Percentiles rank a stretch among this genome's conserved stretches.
phyloP scores from a whole-genome alignment of 2,888 invertebrate genomes.

The Herminia tarsipennalis region DNA sequence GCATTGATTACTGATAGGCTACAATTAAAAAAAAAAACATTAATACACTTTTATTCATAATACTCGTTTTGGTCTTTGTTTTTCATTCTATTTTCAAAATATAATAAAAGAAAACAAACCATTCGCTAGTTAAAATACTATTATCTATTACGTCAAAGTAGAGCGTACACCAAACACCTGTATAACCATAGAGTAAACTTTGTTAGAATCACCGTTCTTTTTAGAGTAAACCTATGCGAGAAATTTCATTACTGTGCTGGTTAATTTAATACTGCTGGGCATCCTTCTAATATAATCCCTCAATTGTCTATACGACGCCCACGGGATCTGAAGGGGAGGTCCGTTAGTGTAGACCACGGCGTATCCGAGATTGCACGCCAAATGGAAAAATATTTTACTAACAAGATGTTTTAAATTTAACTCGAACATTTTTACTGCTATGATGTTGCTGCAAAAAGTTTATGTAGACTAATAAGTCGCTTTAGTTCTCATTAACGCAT shows the following conservation, averaged over 20 bases:
- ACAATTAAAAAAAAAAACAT: too few relatives aligned
- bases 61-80: too few relatives aligned
- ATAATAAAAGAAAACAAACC: too few relatives aligned
- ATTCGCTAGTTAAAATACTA: too few relatives aligned
- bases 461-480: neutral
- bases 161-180: neutral
- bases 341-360: neutral
- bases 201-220: neutral
- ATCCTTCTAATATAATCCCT: constrained; percentile 14
- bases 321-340: constrained; percentile 8
- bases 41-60: too few relatives aligned
- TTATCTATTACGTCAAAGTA: neutral
- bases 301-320: constrained; percentile 11
- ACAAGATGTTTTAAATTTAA: constrained; percentile 8
- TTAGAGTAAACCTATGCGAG: neutral
- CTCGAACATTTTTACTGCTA: neutral
- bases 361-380: constrained; percentile 4
- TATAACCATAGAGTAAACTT: neutral
- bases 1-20: too few relatives aligned
- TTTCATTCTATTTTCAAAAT: too few relatives aligned
- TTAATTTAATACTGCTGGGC: constrained; percentile 10
- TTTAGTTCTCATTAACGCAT: neutral
- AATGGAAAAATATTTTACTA: constrained; percentile 13
- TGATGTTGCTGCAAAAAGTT: neutral
- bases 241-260: constrained; percentile 9